These are phyloP conservation scores for Shargacucullia verbasci DNA, from an alignment of 2,888 invertebrate genomes.

Conservation along the genomic window DNA sequence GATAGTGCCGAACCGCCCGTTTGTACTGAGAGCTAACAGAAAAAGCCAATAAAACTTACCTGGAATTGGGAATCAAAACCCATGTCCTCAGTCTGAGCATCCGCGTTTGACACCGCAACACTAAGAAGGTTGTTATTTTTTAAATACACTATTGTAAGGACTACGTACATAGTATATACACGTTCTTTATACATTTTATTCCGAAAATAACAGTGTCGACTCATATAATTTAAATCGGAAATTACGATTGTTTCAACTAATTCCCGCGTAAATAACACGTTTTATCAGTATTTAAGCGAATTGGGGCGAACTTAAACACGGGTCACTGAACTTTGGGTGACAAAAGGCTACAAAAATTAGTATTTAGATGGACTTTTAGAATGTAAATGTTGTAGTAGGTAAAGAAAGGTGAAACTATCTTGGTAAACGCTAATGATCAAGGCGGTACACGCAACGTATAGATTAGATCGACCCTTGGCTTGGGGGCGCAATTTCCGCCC, in stretches of 20 bases:
- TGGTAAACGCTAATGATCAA: conserved; percentile 80
- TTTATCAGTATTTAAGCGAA: conserved; percentile 20
- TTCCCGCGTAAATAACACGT: conserved; percentile 12
- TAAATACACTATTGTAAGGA: no score
- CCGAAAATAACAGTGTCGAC: background rate
- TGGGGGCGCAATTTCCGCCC: conserved; percentile 83
- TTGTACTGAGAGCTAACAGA: no score
- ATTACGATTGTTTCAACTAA: conserved; percentile 8
- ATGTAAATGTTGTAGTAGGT: conserved; percentile 53
- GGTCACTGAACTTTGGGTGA: conserved; percentile 32
- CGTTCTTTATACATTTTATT: background rate
- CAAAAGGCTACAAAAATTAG: conserved; percentile 20
- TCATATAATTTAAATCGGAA: conserved; percentile 6
- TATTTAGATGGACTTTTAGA: conserved; percentile 28
- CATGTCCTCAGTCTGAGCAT: no score
- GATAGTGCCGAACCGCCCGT: no score
- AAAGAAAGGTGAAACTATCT: conserved; percentile 73
- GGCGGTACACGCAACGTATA: conserved; percentile 80
- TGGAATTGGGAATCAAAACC: no score
- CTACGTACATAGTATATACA: no score
- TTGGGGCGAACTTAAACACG: conserved; percentile 14
- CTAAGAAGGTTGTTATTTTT: no score
- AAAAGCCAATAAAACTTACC: no score
- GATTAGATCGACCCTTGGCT: conserved; percentile 83
- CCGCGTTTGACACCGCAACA: no score